Percentiles rank a stretch among this genome's conserved stretches.
Evolutionary conservation across 2,888 invertebrate genomes (phyloP).

Genomic region (Dorcus hopei): DNA sequence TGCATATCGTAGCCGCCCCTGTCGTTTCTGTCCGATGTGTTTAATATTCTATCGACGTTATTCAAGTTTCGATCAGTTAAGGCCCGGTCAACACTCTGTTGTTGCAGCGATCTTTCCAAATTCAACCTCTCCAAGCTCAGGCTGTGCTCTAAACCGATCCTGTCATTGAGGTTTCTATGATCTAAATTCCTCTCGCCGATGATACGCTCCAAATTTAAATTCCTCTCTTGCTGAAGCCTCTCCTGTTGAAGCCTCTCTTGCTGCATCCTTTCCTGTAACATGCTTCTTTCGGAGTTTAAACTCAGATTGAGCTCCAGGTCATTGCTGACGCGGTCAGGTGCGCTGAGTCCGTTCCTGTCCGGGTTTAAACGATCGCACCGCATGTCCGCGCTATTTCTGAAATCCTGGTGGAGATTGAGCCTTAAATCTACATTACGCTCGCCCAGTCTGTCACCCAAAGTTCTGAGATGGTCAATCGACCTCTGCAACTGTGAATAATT

Average conservation of each 20-base stretch:
- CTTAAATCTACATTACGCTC: conserved; percentile 47
- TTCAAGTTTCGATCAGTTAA: conserved; percentile 43
- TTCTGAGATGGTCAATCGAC: conserved; percentile 47
- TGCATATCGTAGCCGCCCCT: conserved; percentile 26
- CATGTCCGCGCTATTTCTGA: conserved; percentile 32
- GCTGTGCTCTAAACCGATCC: conserved; percentile 29
- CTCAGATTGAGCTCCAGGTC: conserved; percentile 42
- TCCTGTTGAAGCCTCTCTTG: conserved; percentile 35
- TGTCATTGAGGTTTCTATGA: conserved; percentile 21
- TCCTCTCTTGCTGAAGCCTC: conserved; percentile 36
- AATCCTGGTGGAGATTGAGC: conserved; percentile 43
- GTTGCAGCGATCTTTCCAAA: conserved; percentile 39
- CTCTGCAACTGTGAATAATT: conserved; percentile 46
- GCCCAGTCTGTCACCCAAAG: conserved; percentile 46
- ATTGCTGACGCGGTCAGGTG: conserved; percentile 3
- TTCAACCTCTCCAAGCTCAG: conserved; percentile 42
- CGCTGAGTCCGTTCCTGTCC: conserved; percentile 14
- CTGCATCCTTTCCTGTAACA: conserved; percentile 39
- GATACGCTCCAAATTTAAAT: conserved; percentile 39
- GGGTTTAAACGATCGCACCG: conserved; percentile 27
- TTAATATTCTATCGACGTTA: conserved; percentile 23
- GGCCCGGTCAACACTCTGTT: conserved; percentile 36
- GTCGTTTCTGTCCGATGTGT: conserved; percentile 17
- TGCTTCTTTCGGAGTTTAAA: conserved; percentile 32
- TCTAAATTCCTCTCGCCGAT: conserved; percentile 40